Conservation (phyloP, 2,797 vertebrate genomes). For the Girardinus metallicus region DNA sequence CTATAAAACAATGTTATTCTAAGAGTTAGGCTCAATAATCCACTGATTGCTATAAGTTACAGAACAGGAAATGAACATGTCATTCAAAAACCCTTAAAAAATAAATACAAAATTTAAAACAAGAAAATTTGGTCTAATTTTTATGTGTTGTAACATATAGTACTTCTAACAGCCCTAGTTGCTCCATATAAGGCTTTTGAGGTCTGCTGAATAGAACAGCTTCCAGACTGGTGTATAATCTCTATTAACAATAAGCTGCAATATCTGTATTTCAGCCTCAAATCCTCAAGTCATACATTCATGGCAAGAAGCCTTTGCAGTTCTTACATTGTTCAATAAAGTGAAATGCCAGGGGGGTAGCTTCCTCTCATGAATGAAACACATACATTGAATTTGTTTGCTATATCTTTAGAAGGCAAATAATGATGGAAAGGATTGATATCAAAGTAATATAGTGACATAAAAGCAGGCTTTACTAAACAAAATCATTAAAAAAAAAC, state of each 20-base stretch:
- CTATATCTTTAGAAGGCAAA: not conserved
- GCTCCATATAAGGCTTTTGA: slow-evolving; percentile 14
- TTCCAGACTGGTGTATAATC: not conserved
- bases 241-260: not conserved
- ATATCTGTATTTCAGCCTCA: not conserved
- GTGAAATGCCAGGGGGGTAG: not conserved
- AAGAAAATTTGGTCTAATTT: not conserved
- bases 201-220: not conserved
- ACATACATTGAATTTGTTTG: not conserved
- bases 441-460: not conserved
- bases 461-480: not conserved
- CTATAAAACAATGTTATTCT: not conserved
- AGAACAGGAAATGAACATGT: not conserved
- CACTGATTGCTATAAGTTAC: not conserved
- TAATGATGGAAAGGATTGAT: not conserved
- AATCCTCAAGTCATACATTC: slow-evolving; percentile 1
- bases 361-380: not conserved
- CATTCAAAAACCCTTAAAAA: not conserved
- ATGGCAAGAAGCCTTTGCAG: not conserved
- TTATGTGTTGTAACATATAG: not conserved
- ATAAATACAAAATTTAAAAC: not conserved
- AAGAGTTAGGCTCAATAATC: not conserved
- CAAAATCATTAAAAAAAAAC: not conserved
- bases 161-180: not conserved
- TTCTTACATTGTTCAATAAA: not conserved